Percentiles rank a stretch among this genome's conserved stretches.
Conservation (phyloP, 2,797 vertebrate genomes). For the Alouatta caraya region DNA sequence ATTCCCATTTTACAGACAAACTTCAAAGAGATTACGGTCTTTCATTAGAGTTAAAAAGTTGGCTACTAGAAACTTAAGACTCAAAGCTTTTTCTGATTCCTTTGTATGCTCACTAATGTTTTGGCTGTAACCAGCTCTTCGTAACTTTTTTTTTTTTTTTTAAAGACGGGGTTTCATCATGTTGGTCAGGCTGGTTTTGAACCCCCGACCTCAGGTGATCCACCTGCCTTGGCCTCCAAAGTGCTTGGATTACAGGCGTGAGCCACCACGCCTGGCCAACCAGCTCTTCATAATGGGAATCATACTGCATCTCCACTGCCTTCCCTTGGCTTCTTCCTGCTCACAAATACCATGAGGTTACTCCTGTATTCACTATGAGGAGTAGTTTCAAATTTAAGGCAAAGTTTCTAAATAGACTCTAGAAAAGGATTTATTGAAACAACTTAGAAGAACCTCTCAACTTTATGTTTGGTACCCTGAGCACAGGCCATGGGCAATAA, state of each 20-base stretch:
- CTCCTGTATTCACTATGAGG: neutral
- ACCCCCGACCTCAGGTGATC: too few species aligned
- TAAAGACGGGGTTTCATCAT: too few species aligned
- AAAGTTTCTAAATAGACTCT: neutral
- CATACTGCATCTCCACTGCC: neutral
- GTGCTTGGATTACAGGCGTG: too few species aligned
- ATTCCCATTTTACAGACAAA: neutral
- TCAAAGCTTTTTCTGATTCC: neutral
- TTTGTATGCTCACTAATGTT: neutral
- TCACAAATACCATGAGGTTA: neutral
- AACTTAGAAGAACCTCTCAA: neutral
- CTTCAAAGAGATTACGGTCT: neutral
- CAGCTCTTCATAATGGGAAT: neutral
- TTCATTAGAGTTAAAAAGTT: neutral
- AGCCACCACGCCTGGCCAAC: too few species aligned
- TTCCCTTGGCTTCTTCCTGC: neutral
- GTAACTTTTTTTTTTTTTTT: too few species aligned
- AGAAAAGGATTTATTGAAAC: neutral
- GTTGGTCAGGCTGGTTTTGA: too few species aligned
- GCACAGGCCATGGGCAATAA: neutral
- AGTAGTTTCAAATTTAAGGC: neutral
- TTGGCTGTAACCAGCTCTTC: neutral
- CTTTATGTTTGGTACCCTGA: neutral
- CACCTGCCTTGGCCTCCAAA: too few species aligned
- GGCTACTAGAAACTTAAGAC: neutral